These are phyloP conservation scores for Mus musculus DNA, from an alignment of 2,113 vertebrate genomes.

Conservation along the genomic window GRCm39 chr14:89705501-89706000, in stretches of 20 bases:
- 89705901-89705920: background rate
- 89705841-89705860: background rate
- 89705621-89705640: background rate
- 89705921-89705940: background rate
- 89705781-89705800: background rate
- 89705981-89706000: background rate
- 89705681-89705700: background rate
- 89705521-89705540: background rate
- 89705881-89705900: background rate
- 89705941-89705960: background rate
- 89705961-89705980: fast-evolving
- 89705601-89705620: background rate
- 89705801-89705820: fast-evolving
- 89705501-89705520: background rate
- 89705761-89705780: background rate
- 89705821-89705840: fast-evolving
- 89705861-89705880: background rate
- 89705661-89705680: background rate
- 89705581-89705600: fast-evolving
- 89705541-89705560: background rate
- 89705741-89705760: background rate
- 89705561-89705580: background rate
- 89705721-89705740: too few relatives aligned
- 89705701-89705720: background rate
- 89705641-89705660: background rate